These are phyloP conservation scores for Pipistrellus pipistrellus DNA, from an alignment of 2,797 vertebrate species.

Conservation along the genomic window DNA sequence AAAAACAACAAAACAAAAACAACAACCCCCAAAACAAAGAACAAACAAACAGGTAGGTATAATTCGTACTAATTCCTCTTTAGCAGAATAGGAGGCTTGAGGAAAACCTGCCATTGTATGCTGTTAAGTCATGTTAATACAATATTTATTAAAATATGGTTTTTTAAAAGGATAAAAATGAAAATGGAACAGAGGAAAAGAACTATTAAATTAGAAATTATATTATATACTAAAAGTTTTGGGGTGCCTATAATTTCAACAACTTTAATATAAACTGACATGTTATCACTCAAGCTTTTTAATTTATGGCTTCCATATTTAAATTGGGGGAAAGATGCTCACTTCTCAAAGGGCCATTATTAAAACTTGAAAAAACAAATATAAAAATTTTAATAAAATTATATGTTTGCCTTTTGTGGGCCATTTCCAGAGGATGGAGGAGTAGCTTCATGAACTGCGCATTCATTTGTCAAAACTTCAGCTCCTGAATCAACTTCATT, in stretches of 20 bases:
- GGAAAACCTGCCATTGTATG: not conserved
- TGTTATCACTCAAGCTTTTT: not conserved
- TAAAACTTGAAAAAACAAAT: constrained; percentile 45
- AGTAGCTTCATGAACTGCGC: constrained; percentile 82
- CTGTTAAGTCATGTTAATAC: not conserved
- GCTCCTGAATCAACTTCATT: constrained; percentile 85
- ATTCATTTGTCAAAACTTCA: constrained; percentile 84
- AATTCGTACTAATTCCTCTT: constrained; percentile 24
- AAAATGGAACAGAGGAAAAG: constrained; percentile 18
- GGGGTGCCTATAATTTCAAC: not conserved
- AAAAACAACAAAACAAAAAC: not conserved
- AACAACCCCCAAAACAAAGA: too few relatives aligned
- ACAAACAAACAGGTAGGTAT: too few relatives aligned
- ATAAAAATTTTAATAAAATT: constrained; percentile 58
- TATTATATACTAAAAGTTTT: not conserved
- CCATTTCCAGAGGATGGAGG: constrained; percentile 80
- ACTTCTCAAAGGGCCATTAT: constrained; percentile 33
- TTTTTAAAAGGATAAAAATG: constrained; percentile 13
- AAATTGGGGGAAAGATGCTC: constrained; percentile 37
- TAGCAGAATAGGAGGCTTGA: not conserved
- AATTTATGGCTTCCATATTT: constrained; percentile 37
- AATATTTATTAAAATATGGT: constrained; percentile 17
- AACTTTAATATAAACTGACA: not conserved
- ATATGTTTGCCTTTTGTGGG: constrained; percentile 87
- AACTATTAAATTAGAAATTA: constrained; percentile 14